These are phyloP conservation scores for Centrocercus urophasianus DNA, from an alignment of 2,113 vertebrate genomes.

Conservation along the genomic window DNA sequence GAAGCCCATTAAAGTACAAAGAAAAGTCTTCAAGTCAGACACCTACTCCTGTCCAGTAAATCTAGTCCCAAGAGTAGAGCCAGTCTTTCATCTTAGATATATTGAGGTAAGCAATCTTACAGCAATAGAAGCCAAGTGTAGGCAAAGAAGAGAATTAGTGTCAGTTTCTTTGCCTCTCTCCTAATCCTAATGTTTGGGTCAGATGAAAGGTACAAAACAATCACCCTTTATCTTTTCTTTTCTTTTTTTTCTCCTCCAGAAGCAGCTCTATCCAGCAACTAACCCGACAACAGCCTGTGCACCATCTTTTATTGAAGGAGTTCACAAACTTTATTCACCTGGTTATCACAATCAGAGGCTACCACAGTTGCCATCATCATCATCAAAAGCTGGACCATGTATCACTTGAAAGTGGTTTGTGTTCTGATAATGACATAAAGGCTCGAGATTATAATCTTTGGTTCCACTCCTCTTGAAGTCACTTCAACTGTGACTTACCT, in stretches of 20 bases:
- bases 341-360: not conserved
- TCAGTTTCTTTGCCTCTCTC: not conserved
- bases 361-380: not conserved
- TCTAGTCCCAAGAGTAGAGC: not conserved
- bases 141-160: not conserved
- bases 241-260: not conserved
- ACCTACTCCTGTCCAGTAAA: not conserved
- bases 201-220: not conserved
- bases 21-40: not conserved
- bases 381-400: not conserved
- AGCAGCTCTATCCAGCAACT: not conserved
- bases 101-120: not conserved
- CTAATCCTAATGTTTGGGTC: not conserved
- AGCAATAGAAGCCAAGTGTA: not conserved
- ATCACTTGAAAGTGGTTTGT: not conserved
- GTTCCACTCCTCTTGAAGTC: not conserved
- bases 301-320: not conserved
- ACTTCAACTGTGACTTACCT: not conserved
- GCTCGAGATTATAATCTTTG: not conserved
- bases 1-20: constrained; percentile 46
- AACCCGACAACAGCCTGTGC: not conserved
- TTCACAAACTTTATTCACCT: not conserved
- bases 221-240: not conserved
- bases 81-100: not conserved
- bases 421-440: not conserved